Conservation (phyloP, 1,140 invertebrate species). For the Arion vulgaris region DNA sequence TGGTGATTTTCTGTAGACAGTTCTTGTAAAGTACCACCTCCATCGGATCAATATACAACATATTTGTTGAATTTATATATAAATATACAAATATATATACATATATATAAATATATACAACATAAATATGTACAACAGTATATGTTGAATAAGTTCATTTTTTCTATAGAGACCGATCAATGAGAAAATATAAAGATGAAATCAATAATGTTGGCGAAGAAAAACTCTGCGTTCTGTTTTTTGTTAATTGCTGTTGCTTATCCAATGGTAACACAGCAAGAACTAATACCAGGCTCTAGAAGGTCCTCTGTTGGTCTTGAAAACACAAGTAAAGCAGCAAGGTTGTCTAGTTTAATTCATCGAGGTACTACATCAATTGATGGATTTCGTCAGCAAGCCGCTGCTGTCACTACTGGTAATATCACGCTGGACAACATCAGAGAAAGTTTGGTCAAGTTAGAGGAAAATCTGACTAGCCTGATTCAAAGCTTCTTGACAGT, state of each 20-base stretch:
- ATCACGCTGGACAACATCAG: not conserved
- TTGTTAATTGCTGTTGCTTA: not conserved
- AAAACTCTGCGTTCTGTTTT: not conserved
- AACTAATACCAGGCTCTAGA: not conserved
- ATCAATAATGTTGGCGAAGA: not conserved
- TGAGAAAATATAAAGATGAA: not conserved
- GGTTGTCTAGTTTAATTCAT: not conserved
- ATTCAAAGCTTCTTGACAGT: conserved; percentile 26
- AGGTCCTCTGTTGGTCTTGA: not conserved
- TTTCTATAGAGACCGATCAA: too few relatives aligned
- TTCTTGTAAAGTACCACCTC: too few relatives aligned
- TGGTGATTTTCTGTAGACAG: too few relatives aligned
- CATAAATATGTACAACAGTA: too few relatives aligned
- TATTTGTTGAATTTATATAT: too few relatives aligned
- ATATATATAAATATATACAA: too few relatives aligned
- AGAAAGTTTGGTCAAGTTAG: not conserved
- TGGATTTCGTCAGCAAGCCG: too few relatives aligned
- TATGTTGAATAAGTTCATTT: too few relatives aligned
- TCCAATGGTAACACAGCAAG: not conserved
- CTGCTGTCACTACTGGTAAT: not conserved
- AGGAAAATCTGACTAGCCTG: conserved; percentile 16
- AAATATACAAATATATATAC: too few relatives aligned
- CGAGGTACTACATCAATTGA: not conserved
- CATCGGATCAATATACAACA: too few relatives aligned
- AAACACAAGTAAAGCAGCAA: not conserved